Percentiles rank a stretch among this genome's conserved stretches.
These are phyloP conservation scores for Pseudomyrmex concolor DNA, from an alignment of 1,140 invertebrate genomes.

Conservation along the genomic window DNA sequence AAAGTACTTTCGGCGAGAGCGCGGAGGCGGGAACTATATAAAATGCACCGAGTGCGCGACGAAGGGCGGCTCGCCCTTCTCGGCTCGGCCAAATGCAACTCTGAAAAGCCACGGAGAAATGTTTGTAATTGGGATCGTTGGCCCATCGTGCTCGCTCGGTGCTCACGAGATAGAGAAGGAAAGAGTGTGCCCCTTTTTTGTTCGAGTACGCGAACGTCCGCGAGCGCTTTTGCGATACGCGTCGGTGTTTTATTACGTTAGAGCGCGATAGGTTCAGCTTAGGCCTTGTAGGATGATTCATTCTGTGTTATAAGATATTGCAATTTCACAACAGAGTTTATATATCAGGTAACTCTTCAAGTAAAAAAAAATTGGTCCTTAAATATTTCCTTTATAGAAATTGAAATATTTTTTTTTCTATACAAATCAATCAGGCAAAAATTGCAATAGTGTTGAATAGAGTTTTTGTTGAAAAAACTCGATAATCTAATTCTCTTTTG, in stretches of 20 bases:
- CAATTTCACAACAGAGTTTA: neutral
- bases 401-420: neutral
- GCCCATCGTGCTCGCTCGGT: conserved; percentile 68
- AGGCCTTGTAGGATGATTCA: neutral
- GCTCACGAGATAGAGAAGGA: conserved; percentile 45
- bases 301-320: neutral
- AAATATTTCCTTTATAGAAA: too few species aligned
- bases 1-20: conserved; percentile 78
- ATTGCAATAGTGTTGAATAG: too few species aligned
- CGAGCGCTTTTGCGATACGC: conserved; percentile 39
- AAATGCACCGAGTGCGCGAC: conserved; percentile 62
- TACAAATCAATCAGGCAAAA: too few species aligned
- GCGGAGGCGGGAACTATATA: conserved; percentile 68
- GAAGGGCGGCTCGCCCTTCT: conserved; percentile 57
- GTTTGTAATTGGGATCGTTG: conserved; percentile 83
- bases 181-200: conserved; percentile 59
- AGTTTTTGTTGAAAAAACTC: too few species aligned
- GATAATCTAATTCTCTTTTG: neutral
- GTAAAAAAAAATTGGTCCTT: too few species aligned
- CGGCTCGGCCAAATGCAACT: conserved; percentile 74
- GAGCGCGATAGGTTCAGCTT: neutral
- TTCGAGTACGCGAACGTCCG: conserved; percentile 57
- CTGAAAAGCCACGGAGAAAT: conserved; percentile 78
- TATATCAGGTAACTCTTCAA: too few species aligned
- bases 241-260: conserved; percentile 33